Evolutionary conservation across 1,140 invertebrate species (phyloP).

Genomic region (Nomia melanderi): DNA sequence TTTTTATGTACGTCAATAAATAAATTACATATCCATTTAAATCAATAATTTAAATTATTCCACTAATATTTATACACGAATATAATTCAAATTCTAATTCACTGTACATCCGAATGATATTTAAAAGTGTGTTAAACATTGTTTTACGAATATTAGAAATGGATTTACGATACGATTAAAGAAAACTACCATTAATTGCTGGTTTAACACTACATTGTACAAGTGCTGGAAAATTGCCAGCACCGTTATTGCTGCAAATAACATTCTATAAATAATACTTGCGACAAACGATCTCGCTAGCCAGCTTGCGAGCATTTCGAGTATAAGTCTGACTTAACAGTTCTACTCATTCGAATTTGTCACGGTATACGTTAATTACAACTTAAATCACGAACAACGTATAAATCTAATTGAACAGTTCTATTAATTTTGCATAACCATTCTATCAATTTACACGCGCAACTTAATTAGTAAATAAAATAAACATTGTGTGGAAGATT

Average conservation of each 20-base stretch:
- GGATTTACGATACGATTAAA: conserved; percentile 9
- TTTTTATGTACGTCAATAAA: too few relatives aligned
- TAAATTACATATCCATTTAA: too few relatives aligned
- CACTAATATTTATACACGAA: too few relatives aligned
- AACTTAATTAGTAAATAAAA: too few relatives aligned
- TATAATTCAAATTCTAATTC: too few relatives aligned
- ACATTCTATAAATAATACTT: conserved; percentile 63
- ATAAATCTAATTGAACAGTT: neutral
- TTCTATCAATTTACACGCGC: too few relatives aligned
- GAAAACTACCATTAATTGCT: conserved; percentile 56
- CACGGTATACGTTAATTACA: neutral
- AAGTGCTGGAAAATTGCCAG: conserved; percentile 49
- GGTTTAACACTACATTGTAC: conserved; percentile 52
- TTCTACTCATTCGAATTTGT: neutral
- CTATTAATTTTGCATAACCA: too few relatives aligned
- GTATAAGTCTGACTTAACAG: conserved; percentile 16
- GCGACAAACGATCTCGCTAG: conserved; percentile 51
- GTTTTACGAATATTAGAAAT: neutral
- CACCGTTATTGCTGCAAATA: conserved; percentile 61
- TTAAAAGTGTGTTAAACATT: neutral
- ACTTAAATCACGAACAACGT: neutral
- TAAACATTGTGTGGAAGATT: too few relatives aligned
- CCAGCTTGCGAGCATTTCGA: conserved; percentile 37
- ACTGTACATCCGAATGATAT: too few relatives aligned
- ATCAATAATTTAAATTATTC: too few relatives aligned